phyloP scores from a whole-genome alignment of 2,113 vertebrate genomes.

The Aix galericulata region DNA sequence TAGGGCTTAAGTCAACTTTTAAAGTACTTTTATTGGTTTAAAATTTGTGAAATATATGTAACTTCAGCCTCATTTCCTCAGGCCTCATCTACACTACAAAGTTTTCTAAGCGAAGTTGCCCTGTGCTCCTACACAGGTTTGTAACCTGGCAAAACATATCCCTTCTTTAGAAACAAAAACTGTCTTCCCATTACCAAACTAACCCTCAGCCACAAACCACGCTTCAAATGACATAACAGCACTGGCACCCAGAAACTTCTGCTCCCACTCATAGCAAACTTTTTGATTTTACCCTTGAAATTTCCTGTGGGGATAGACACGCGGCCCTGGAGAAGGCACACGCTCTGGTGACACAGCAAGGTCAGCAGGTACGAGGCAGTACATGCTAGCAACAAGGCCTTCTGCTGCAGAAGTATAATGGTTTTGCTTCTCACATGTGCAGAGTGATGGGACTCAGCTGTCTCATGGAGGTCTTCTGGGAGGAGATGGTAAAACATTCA shows the following conservation, averaged over 20 bases:
- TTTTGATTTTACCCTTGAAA: neutral
- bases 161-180: neutral
- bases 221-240: neutral
- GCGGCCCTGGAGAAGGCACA: neutral
- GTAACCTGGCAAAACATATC: neutral
- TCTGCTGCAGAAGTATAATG: neutral
- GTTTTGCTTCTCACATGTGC: neutral
- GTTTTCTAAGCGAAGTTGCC: neutral
- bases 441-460: neutral
- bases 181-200: neutral
- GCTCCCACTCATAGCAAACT: neutral
- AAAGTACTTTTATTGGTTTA: neutral
- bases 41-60: neutral
- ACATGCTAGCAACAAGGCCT: neutral
- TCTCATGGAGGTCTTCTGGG: neutral
- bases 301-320: neutral
- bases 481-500: neutral
- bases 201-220: neutral
- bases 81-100: neutral
- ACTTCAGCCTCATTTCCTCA: neutral
- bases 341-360: neutral
- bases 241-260: neutral
- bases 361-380: neutral
- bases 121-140: neutral
- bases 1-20: neutral